Percentiles rank a stretch among this genome's conserved stretches.
These are phyloP conservation scores for Drosophila putrida DNA, from an alignment of 2,888 invertebrate species.

Conservation along the genomic window DNA sequence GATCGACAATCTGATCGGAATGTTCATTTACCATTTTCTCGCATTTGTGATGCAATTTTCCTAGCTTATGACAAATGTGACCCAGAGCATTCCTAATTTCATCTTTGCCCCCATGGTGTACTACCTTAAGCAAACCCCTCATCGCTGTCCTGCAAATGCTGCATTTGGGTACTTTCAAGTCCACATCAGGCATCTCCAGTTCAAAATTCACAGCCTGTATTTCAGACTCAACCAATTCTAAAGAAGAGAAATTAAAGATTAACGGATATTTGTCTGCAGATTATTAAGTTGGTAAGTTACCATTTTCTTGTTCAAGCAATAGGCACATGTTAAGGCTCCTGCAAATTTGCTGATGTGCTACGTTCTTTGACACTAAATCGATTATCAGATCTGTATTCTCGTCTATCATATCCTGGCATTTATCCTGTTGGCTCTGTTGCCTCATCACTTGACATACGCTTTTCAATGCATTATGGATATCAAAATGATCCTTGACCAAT, in stretches of 20 bases:
- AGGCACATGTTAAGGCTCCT: conserved; percentile 13
- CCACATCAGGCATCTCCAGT: not conserved
- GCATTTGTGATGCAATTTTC: not conserved
- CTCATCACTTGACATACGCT: not conserved
- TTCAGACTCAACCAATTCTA: not conserved
- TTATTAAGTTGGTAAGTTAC: conserved; percentile 2
- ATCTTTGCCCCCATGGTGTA: not conserved
- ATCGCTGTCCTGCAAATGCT: conserved; percentile 1
- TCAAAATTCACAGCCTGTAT: not conserved
- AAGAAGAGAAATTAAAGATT: not conserved
- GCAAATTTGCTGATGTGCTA: conserved; percentile 15
- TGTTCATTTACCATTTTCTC: conserved; percentile 11
- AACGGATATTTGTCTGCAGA: not conserved
- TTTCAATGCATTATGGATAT: not conserved
- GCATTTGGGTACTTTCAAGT: not conserved
- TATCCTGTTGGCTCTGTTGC: not conserved
- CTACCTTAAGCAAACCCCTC: not conserved
- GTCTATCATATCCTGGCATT: conserved; percentile 15
- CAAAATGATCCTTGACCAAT: not conserved
- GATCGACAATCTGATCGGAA: conserved; percentile 12
- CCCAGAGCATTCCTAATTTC: conserved; percentile 8
- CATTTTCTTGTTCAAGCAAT: not conserved
- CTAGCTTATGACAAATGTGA: conserved; percentile 3
- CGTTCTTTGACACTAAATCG: conserved; percentile 12
- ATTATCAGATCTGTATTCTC: conserved; percentile 4